phyloP scores from a whole-genome alignment of 2,888 invertebrate species.

The Agrenia bidenticulata region DNA sequence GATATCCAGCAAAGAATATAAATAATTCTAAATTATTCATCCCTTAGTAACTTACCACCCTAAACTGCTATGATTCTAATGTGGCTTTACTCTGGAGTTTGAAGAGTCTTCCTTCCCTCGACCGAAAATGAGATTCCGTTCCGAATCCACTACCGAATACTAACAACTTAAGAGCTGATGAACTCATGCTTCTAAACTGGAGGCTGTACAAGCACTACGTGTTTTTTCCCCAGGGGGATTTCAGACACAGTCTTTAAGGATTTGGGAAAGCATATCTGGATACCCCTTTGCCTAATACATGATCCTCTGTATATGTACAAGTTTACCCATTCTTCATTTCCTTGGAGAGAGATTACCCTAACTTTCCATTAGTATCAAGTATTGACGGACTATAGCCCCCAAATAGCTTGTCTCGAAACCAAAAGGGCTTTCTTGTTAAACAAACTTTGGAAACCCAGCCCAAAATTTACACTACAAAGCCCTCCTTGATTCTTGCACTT shows the following conservation, averaged over 20 bases:
- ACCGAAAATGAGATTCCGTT: no score
- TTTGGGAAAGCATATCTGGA: background rate
- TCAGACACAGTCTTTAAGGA: background rate
- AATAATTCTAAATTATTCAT: no score
- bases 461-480: constrained; percentile 3
- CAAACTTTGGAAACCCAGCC: constrained; percentile 19
- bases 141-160: background rate
- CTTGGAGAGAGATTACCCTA: no score
- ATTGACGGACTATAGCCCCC: no score
- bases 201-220: background rate
- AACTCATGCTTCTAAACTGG: constrained; percentile 2
- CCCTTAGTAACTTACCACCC: no score
- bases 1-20: no score
- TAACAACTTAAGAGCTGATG: background rate
- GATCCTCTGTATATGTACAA: background rate
- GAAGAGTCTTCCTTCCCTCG: no score
- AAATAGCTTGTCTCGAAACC: constrained; percentile 3
- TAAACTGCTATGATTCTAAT: no score
- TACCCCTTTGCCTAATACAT: background rate
- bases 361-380: no score
- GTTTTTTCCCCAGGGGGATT: background rate
- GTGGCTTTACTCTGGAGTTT: no score
- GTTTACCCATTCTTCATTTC: no score
- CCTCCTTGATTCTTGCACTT: background rate
- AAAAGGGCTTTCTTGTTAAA: constrained; percentile 9